phyloP scores from a whole-genome alignment of 2,797 vertebrate species.

The Sciaenops ocellatus region DNA sequence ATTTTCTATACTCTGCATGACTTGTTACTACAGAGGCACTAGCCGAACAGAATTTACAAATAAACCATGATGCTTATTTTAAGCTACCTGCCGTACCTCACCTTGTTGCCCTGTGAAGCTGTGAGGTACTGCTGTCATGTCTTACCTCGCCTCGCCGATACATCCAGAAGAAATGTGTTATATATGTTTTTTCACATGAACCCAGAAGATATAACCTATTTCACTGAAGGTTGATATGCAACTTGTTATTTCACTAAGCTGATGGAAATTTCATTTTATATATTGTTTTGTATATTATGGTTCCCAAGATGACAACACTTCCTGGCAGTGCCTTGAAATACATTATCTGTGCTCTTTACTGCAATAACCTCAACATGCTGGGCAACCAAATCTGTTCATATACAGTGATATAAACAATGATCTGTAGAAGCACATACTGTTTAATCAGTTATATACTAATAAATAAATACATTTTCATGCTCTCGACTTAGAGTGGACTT shows the following conservation, averaged over 20 bases:
- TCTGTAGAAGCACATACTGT: conserved; percentile 8
- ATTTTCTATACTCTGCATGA: not conserved
- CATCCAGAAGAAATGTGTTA: not conserved
- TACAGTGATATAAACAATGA: conserved; percentile 25
- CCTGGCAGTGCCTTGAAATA: conserved; percentile 20
- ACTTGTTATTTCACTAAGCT: conserved; percentile 1
- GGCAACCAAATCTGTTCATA: not conserved
- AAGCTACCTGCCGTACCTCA: not conserved
- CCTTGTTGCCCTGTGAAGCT: not conserved
- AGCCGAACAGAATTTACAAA: conserved; percentile 10
- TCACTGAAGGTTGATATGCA: not conserved
- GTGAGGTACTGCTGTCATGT: conserved; percentile 7
- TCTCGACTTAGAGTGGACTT: conserved; percentile 5
- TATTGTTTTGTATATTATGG: not conserved
- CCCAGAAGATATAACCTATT: conserved; percentile 11
- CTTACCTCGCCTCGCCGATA: conserved; percentile 7
- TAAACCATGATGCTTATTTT: conserved; percentile 18
- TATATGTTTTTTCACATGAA: not conserved
- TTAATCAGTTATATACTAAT: not conserved
- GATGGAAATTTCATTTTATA: conserved; percentile 25
- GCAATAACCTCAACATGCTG: conserved; percentile 4
- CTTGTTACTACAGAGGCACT: not conserved
- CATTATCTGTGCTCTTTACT: conserved; percentile 1
- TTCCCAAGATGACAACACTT: conserved; percentile 10
- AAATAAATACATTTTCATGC: conserved; percentile 11